Percentiles rank a stretch among this genome's conserved stretches.
These are phyloP conservation scores for Adelphocoris suturalis DNA, from an alignment of 2,888 invertebrate species.

Conservation along the genomic window DNA sequence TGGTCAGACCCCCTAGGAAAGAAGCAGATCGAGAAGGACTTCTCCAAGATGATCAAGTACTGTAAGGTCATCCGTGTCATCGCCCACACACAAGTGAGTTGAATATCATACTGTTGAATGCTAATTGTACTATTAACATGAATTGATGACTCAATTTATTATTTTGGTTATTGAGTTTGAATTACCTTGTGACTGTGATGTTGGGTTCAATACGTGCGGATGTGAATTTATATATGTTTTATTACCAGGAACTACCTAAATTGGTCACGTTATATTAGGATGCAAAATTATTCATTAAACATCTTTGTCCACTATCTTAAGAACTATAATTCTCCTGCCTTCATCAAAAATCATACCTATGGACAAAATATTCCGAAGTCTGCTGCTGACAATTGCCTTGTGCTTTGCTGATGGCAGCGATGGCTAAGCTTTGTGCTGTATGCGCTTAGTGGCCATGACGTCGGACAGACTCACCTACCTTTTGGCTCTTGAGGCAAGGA, in stretches of 20 bases:
- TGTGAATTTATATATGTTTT: too few relatives aligned
- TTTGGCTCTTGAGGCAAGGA: slow-evolving; percentile 81
- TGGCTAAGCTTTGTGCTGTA: slow-evolving; percentile 57
- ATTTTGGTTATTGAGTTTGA: too few relatives aligned
- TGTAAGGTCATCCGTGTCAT: slow-evolving; percentile 97
- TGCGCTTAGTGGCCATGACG: slow-evolving; percentile 80
- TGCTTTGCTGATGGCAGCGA: slow-evolving; percentile 67
- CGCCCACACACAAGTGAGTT: slow-evolving; percentile 96
- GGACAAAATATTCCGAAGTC: slow-evolving; percentile 50
- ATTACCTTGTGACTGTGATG: too few relatives aligned
- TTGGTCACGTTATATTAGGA: too few relatives aligned
- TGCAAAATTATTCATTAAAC: too few relatives aligned
- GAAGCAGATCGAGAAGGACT: slow-evolving; percentile 97
- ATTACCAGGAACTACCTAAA: too few relatives aligned
- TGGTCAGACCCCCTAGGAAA: slow-evolving; percentile 98
- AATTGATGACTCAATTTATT: too few relatives aligned
- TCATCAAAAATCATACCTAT: too few relatives aligned
- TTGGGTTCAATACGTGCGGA: too few relatives aligned
- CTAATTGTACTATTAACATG: background rate
- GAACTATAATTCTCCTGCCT: too few relatives aligned
- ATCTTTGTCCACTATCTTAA: too few relatives aligned
- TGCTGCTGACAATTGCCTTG: slow-evolving; percentile 65
- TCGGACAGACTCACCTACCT: slow-evolving; percentile 83
- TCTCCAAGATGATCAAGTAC: slow-evolving; percentile 98
- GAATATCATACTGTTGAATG: background rate